Evolutionary conservation across 2,113 vertebrate genomes (phyloP), one percentile per base, ranked within the genome.

Genomic region (Dicentrarchus labrax): DNA sequence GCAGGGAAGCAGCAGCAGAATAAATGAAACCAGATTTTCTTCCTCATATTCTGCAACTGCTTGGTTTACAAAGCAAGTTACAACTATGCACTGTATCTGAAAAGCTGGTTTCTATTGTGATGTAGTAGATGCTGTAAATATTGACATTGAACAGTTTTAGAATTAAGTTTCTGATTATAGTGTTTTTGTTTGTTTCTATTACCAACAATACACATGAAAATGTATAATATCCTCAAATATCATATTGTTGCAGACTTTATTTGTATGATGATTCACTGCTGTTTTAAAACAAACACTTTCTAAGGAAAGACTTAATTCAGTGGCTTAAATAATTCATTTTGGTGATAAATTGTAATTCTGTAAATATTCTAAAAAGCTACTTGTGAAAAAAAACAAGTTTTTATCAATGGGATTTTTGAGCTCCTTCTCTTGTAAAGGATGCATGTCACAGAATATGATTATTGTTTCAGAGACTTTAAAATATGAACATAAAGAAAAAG

Each of bases 401-500:
- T 89, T 90, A 86, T 89, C 83, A 84, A 62, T 16, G 5, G 15
- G 76, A 83, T 72, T 80, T 73, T 56, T 61, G 56, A 73, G 71
- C 71, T 67, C 56, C 43, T 62, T 77, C 74, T 87, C 22, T 38
- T 59, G 71, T 88, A 86, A 86, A 81, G 56, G 73, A 89, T 84
- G 80, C 83, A 86, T 80, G 72, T 90, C 82, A 69, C 68, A 70
- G 67, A 78, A 88, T 86, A 84, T 91, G 88, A 94, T 92, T 94
- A 95, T 94, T 94, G 93, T 96, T 95, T 95, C 91, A 91, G 80
- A 90, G 83, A 82, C 88, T 90, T 90, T 78, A 87, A 93, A 90
- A 91, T 90, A 92, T 76, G 89, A 30, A 94, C 89, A 89, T 86
- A 86, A 84, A 91, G 85, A 87, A 92, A 89, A 72, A 82, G 89